Evolutionary conservation across 2,113 vertebrate species (phyloP).

Genomic region (Gnathonemus echidnorhynchus): DNA sequence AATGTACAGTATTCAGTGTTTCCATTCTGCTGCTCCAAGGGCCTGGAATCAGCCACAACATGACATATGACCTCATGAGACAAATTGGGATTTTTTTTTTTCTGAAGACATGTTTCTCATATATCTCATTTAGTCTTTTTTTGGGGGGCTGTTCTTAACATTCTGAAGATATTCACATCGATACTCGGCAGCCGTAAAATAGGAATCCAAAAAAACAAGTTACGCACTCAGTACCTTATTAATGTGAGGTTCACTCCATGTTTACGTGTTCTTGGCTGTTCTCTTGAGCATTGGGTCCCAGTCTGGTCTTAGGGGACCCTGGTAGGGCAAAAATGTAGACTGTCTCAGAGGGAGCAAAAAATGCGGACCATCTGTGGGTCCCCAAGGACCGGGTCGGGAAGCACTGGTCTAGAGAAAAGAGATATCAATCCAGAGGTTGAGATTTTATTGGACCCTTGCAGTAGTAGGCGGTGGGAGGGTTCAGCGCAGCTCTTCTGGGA

Average conservation of each 20-base stretch:
- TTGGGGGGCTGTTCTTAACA: not conserved
- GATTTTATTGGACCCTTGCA: conserved; percentile 11
- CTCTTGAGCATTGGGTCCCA: not conserved
- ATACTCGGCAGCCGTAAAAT: too few species aligned
- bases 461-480: not conserved
- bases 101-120: not conserved
- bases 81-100: not conserved
- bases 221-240: not conserved
- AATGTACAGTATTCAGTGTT: not conserved
- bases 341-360: too few species aligned
- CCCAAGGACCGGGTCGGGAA: not conserved
- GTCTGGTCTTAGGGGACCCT: not conserved
- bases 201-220: not conserved
- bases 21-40: not conserved
- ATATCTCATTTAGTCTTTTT: not conserved
- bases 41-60: not conserved
- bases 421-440: not conserved
- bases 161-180: not conserved
- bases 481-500: not conserved
- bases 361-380: not conserved
- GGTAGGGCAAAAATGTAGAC: not conserved
- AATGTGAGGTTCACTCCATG: not conserved
- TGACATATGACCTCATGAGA: not conserved
- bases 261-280: not conserved
- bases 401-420: not conserved